Base-by-base conservation (phyloP, 2,113 vertebrate species). In the Coreoperca whiteheadi region DNA sequence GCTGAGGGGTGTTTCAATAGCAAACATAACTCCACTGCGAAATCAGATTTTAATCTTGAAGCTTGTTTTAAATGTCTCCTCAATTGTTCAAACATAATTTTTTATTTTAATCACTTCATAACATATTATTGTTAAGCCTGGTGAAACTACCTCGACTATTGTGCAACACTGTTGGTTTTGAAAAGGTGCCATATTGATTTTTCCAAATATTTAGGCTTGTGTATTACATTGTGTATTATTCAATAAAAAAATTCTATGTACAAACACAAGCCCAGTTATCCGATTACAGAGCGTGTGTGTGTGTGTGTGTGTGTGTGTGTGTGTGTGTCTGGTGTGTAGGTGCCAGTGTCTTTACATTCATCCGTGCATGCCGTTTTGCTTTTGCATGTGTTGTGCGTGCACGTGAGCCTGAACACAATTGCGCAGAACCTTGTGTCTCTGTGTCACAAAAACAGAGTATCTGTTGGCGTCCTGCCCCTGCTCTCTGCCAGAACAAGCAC, bases 191-290 rank as follows among this genome's bases (percentile, higher is more conserved):
- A 85, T 56, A 21, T 37, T 71, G 67, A 48, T 87, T 90, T 88
- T 75, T 69, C 72, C 75, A 91, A 94, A 93, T 91, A 94, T 95
- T 93, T 94, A 87, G 66, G 37, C 74, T 76, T 77, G 59, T 50
- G 88, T 88, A 75, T 87, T 86, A 87, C 87, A 92, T 84, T 85
- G 81, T 83, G 61, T 85, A 57, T 94, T 95, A 90, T 89, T 92
- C 86, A 88, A 92, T 92, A 59, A 84, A 84, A 82, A 60, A 67
- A 82, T 87, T 88, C 50, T 65, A 28, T 74, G 63, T 51, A 88
- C 76, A 87, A 92, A 91, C 63, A 76, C 30, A 77, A 48, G 68
- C 12, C 64, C 53, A 28, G 78, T 86, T 77, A 73, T 84, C 74
- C 74, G 66, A 75, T 71, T 77, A 82, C 39, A 70, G 39, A 56